phyloP scores from a whole-genome alignment of 2,113 vertebrate species.

The Campylomormyrus numenius region DNA sequence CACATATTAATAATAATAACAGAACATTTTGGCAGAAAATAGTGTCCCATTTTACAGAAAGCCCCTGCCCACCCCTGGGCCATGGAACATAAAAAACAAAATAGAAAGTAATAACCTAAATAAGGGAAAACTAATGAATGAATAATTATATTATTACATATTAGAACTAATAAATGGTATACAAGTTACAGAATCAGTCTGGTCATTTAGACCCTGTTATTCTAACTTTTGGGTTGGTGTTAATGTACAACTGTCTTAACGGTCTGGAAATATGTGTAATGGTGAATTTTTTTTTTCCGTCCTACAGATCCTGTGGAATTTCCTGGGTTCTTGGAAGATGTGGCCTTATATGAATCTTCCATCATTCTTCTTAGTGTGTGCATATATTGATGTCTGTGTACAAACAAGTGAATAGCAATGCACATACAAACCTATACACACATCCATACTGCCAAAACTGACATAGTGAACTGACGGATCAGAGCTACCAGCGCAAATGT shows the following conservation, averaged over 20 bases:
- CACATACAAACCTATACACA: slow-evolving; percentile 43
- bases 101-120: neutral
- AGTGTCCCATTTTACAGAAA: neutral
- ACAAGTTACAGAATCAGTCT: neutral
- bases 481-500: slow-evolving; percentile 72
- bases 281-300: slow-evolving; percentile 19
- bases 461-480: slow-evolving; percentile 64
- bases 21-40: neutral
- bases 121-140: neutral
- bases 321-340: slow-evolving; percentile 64
- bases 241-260: neutral
- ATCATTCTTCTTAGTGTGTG: slow-evolving; percentile 54
- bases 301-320: slow-evolving; percentile 56
- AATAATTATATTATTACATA: neutral
- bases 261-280: neutral
- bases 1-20: neutral
- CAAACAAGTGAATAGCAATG: slow-evolving; percentile 20
- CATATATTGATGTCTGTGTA: slow-evolving; percentile 31
- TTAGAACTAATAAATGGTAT: neutral
- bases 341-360: slow-evolving; percentile 74
- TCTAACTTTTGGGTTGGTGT: neutral
- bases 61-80: neutral
- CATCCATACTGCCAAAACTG: slow-evolving; percentile 72
- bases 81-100: neutral
- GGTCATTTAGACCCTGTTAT: neutral